Evolutionary conservation across 1,140 invertebrate species (phyloP), one percentile per base, ranked within the genome.

Genomic region (Drosophila baimaii): DNA sequence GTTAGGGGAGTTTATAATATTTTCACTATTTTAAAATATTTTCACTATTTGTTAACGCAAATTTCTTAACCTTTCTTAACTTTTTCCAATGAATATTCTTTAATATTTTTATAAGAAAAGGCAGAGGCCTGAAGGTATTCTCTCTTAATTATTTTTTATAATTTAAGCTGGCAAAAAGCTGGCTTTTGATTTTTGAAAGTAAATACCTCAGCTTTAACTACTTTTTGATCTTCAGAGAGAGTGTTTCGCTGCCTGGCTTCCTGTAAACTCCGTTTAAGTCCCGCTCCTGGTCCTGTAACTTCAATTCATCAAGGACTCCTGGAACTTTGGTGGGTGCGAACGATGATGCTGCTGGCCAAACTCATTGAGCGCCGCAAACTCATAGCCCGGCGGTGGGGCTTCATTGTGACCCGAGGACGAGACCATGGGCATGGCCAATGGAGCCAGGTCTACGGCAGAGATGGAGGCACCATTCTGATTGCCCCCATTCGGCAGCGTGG

Each of bases 401-500:
- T 84, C 81, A 27, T 70, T 77, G 25, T 64, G 77, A 1, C 62
- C 46, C 5, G 61, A 7, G n/a, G 29, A 10, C 5, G 31, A 35
- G n/a, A 17, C 25, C 12, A 47, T 19, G 7, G 33, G 63, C 41
- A 52, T 23, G 17, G 74, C 29, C 44, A 77, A n/a, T 10, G 51
- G 51, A 23, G 51, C 51, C 51, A 54, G 25, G 2, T 68, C 75
- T 10, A 70, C 62, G 8, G 64, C 63, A 8, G 76, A 65, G 21
- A 79, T 61, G 55, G 58, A 52, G 15, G 41, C 55, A 25, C 74
- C 69, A 35, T 77, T 77, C 13, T 66, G 76, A 35, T 64, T 80
- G n/a, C 71, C 73, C 3, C 90, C 90, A 59, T 91, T 91, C 3
- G 90, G 77, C 55, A 91, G 56, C 44, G 77, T 74, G 7, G 90